Evolutionary conservation across 2,797 vertebrate genomes (phyloP).

Genomic region (Netta rufina): DNA sequence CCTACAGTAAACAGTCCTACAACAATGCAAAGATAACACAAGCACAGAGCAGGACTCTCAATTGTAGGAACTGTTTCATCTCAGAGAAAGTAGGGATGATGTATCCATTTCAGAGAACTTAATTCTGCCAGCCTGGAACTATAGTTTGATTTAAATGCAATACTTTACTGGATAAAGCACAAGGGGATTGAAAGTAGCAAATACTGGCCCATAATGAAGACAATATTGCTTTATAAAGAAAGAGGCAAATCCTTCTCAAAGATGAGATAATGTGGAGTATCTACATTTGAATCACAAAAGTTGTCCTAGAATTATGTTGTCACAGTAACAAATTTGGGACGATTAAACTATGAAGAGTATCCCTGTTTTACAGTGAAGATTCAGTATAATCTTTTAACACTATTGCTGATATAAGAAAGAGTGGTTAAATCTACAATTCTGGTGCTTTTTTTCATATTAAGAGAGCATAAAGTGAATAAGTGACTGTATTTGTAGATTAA

Average conservation of each 20-base stretch:
- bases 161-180: neutral
- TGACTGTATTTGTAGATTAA: neutral
- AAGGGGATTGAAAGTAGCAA: neutral
- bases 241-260: neutral
- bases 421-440: neutral
- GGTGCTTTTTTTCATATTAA: neutral
- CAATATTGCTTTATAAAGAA: neutral
- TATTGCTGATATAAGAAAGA: neutral
- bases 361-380: neutral
- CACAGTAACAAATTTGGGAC: neutral
- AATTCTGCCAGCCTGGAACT: neutral
- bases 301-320: neutral
- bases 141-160: neutral
- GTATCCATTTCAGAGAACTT: neutral
- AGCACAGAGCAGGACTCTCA: neutral
- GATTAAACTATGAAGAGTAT: neutral
- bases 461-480: neutral
- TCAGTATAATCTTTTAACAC: neutral
- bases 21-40: neutral
- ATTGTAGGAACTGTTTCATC: neutral
- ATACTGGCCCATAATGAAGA: neutral
- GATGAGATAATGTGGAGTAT: neutral
- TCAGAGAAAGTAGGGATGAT: neutral
- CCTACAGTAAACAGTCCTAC: neutral
- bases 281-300: neutral